These are phyloP conservation scores for Siderastrea siderea DNA, from an alignment of 92 coral and sea anemone genomes.

Conservation along the genomic window DNA sequence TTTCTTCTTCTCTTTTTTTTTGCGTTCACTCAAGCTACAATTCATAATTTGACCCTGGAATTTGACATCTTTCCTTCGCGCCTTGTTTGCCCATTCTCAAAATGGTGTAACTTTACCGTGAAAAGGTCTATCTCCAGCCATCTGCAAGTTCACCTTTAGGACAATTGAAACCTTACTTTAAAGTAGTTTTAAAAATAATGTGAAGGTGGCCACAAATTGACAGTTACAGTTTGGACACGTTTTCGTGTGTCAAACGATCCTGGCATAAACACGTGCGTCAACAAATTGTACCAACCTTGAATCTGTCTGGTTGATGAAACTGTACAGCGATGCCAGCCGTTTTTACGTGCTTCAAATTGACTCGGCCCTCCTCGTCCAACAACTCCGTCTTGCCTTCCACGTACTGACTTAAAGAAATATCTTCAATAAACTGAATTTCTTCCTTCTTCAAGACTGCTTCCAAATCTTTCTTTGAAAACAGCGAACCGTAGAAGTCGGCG, in stretches of 20 bases:
- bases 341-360: conserved; percentile 77
- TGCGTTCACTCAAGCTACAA: no score
- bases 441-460: conserved; percentile 78
- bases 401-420: conserved; percentile 80
- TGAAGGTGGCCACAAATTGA: neutral
- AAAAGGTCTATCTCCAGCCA: no score
- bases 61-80: no score
- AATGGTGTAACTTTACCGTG: no score
- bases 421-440: conserved; percentile 79
- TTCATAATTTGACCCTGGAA: no score
- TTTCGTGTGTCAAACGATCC: neutral
- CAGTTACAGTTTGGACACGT: neutral
- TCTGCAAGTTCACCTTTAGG: no score
- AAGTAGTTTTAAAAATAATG: no score
- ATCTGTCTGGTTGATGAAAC: conserved; percentile 93
- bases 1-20: no score
- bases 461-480: conserved; percentile 77
- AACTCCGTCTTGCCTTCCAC: conserved; percentile 84
- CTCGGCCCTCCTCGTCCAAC: conserved; percentile 71
- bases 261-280: neutral
- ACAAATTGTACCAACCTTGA: conserved; percentile 68
- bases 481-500: conserved; percentile 75
- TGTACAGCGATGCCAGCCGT: conserved; percentile 78
- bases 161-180: no score
- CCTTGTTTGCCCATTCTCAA: no score